phyloP scores from a whole-genome alignment of 2,113 vertebrate genomes.

The Crypturellus undulatus region DNA sequence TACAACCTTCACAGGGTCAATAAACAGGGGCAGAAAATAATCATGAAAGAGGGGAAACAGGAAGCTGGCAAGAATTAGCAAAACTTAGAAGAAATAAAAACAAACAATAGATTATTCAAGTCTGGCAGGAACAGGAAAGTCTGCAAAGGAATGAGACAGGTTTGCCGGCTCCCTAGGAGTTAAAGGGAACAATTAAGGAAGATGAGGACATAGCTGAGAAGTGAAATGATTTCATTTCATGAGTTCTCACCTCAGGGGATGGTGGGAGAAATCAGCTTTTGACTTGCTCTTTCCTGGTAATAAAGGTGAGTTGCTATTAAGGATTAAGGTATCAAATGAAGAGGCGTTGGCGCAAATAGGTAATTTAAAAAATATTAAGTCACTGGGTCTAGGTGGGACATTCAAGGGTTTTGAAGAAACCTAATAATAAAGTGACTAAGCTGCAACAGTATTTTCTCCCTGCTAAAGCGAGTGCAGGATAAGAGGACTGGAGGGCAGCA shows the following conservation, averaged over 20 bases:
- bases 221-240: slow-evolving; percentile 68
- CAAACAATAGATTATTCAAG: slow-evolving; percentile 65
- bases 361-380: slow-evolving; percentile 62
- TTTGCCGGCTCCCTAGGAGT: slow-evolving; percentile 47
- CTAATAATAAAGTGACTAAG: slow-evolving; percentile 27
- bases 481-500: background rate
- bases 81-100: background rate
- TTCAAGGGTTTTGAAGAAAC: slow-evolving; percentile 15
- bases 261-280: slow-evolving; percentile 44
- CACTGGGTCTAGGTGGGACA: slow-evolving; percentile 25
- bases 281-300: slow-evolving; percentile 55
- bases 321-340: slow-evolving; percentile 68
- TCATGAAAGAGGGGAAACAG: slow-evolving; percentile 57
- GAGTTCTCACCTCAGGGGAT: slow-evolving; percentile 63
- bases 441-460: background rate
- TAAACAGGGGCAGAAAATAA: slow-evolving; percentile 28
- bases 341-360: slow-evolving; percentile 56
- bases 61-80: slow-evolving; percentile 24
- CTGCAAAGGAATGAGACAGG: slow-evolving; percentile 32
- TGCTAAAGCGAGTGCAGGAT: background rate
- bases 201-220: slow-evolving; percentile 60
- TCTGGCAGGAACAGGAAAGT: slow-evolving; percentile 60
- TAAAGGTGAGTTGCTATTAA: slow-evolving; percentile 68
- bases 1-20: background rate
- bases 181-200: slow-evolving; percentile 66